phyloP scores from a whole-genome alignment of 2,888 invertebrate species.

The Aphidoletes aphidimyza region DNA sequence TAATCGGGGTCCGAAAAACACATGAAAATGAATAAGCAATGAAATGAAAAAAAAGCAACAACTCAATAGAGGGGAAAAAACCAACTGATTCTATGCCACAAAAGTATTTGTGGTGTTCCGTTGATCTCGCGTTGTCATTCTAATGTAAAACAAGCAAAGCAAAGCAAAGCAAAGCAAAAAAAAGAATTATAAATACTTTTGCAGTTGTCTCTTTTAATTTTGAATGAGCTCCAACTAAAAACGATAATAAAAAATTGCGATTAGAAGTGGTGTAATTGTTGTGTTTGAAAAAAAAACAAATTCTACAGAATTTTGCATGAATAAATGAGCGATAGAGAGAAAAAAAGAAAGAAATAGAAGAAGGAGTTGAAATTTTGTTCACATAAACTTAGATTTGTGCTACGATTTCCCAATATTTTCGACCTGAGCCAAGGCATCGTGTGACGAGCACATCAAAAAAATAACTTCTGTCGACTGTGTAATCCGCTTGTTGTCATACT shows the following conservation, averaged over 20 bases:
- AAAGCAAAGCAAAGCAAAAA: too few species aligned
- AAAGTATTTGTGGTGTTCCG: slow-evolving; percentile 26
- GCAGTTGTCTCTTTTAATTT: background rate
- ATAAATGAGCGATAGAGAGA: background rate
- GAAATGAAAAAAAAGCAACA: background rate
- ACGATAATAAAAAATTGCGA: background rate
- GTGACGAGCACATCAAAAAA: background rate
- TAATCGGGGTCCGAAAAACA: background rate
- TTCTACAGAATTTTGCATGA: background rate
- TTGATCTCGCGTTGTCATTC: slow-evolving; percentile 21
- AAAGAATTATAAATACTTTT: background rate
- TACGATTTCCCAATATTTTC: slow-evolving; percentile 14
- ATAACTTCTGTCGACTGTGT: background rate
- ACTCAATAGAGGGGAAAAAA: background rate
- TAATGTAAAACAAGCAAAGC: background rate
- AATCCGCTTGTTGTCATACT: slow-evolving; percentile 33
- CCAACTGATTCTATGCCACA: slow-evolving; percentile 8
- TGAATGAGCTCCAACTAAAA: background rate
- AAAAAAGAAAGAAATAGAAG: background rate
- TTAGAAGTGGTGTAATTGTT: background rate
- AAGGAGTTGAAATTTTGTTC: background rate
- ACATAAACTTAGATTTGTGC: background rate
- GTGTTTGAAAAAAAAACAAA: background rate
- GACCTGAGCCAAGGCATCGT: background rate
- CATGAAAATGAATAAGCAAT: slow-evolving; percentile 18